phyloP scores from a whole-genome alignment of 2,113 vertebrate genomes.

The Clupea harengus region DNA sequence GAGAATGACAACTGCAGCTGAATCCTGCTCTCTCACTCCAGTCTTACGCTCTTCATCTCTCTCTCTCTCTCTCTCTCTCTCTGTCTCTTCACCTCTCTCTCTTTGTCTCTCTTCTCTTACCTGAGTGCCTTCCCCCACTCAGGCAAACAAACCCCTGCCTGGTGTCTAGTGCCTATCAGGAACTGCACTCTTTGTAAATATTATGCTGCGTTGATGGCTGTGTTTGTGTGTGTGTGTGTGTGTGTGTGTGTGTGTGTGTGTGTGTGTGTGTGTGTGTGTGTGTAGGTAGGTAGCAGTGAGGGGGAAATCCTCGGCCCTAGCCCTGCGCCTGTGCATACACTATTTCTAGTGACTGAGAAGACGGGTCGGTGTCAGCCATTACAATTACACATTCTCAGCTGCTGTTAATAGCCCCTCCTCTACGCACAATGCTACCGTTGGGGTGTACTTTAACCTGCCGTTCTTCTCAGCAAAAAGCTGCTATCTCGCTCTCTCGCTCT shows the following conservation, averaged over 20 bases:
- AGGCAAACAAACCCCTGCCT: slow-evolving; percentile 7
- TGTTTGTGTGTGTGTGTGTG: slow-evolving; percentile 7
- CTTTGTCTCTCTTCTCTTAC: background rate
- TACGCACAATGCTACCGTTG: slow-evolving; percentile 31
- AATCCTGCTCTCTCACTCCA: slow-evolving; percentile 7
- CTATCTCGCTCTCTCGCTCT: background rate
- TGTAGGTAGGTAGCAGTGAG: background rate
- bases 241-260: slow-evolving; percentile 11
- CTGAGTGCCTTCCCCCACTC: background rate
- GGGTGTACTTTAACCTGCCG: slow-evolving; percentile 67
- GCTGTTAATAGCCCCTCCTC: slow-evolving; percentile 52
- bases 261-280: background rate
- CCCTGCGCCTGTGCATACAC: background rate
- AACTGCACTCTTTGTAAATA: background rate
- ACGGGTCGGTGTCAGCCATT: slow-evolving; percentile 15
- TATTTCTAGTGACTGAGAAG: slow-evolving; percentile 8
- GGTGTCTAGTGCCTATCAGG: background rate
- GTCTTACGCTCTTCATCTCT: background rate
- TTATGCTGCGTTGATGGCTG: background rate
- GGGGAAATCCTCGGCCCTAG: background rate
- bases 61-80: slow-evolving; percentile 20
- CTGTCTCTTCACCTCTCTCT: background rate
- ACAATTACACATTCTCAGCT: slow-evolving; percentile 23
- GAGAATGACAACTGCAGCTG: slow-evolving; percentile 60
- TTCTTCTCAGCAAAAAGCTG: slow-evolving; percentile 41